Evolutionary conservation across 2,888 invertebrate species (phyloP), one percentile per base, ranked within the genome.

Genomic region (Cancer borealis): DNA sequence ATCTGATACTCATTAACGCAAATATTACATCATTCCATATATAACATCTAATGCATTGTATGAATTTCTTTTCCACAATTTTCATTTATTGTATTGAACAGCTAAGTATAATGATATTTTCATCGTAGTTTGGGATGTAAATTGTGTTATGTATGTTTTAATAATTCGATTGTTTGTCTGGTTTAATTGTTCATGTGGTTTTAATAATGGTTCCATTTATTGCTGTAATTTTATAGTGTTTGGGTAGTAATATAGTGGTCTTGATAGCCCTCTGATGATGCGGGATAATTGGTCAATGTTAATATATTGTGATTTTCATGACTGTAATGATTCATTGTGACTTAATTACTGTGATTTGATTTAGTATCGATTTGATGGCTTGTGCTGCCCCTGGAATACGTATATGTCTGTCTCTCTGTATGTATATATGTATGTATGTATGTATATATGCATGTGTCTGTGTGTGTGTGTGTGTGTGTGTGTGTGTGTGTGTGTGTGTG

Each of bases 271-370:
- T 21, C 12, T 30, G 30, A 79, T 79, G 79, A 79, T 30, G n/a
- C 30, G 79, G 30, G 30, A 1, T 79, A 79, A 10, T 17, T 26
- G 30, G 30, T 79, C 79, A 30, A 79, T 79, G 30, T 26, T 79
- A 79, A 79, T 79, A 79, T 79, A 30, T 79, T 79, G 30, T 30
- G 79, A 79, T 79, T 79, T 30, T 79, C 79, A 30, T 30, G 79
- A 30, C 30, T 21, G 79, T 30, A 30, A 26, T 79, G 79, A 79
- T 79, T 79, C 30, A 79, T 79, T 8, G 79, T 17, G 79, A 79
- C 30, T 79, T 79, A 79, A 79, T 79, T 79, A 30, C 79, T 30
- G 79, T 26, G 79, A 79, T 26, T 6, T 30, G 79, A 30, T 79
- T 79, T 79, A 79, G 30, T 26, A 30, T 5, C 10, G 79, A 30